Conservation (phyloP, 1,140 invertebrate species). For the Cyclina sinensis region DNA sequence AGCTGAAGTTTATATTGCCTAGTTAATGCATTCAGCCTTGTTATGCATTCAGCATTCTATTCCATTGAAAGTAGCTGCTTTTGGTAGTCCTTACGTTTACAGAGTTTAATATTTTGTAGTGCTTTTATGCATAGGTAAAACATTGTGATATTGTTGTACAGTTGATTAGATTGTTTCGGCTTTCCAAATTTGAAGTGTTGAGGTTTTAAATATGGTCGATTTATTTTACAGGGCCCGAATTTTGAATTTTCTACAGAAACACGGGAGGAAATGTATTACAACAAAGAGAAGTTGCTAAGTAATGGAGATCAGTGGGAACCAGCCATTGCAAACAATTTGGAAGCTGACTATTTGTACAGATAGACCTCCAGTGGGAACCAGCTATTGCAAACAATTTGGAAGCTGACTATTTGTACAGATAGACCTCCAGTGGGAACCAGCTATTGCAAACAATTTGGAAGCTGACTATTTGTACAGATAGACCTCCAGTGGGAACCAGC, state of each 20-base stretch:
- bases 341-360: slow-evolving; percentile 99
- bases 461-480: slow-evolving; percentile 93
- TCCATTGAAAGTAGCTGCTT: neutral
- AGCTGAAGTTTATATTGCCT: neutral
- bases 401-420: slow-evolving; percentile 92
- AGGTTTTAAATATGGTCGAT: neutral
- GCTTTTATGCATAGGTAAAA: neutral
- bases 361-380: slow-evolving; percentile 86
- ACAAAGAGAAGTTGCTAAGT: slow-evolving; percentile 99
- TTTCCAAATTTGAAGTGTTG: neutral
- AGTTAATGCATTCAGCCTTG: neutral
- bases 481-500: slow-evolving; percentile 10
- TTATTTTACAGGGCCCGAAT: slow-evolving; percentile 94
- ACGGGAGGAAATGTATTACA: slow-evolving; percentile 99
- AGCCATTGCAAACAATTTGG: slow-evolving; percentile 98
- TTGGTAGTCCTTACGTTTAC: no score
- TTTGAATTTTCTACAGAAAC: slow-evolving; percentile 99
- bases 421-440: slow-evolving; percentile 73
- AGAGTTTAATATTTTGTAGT: neutral
- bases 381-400: slow-evolving; percentile 82
- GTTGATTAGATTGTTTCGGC: no score
- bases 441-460: slow-evolving; percentile 82
- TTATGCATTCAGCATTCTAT: neutral
- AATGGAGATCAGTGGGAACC: slow-evolving; percentile 99
- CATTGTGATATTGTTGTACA: neutral